Base-by-base conservation (phyloP, 2,113 vertebrate species). In the Ancistrus triradiatus region DNA sequence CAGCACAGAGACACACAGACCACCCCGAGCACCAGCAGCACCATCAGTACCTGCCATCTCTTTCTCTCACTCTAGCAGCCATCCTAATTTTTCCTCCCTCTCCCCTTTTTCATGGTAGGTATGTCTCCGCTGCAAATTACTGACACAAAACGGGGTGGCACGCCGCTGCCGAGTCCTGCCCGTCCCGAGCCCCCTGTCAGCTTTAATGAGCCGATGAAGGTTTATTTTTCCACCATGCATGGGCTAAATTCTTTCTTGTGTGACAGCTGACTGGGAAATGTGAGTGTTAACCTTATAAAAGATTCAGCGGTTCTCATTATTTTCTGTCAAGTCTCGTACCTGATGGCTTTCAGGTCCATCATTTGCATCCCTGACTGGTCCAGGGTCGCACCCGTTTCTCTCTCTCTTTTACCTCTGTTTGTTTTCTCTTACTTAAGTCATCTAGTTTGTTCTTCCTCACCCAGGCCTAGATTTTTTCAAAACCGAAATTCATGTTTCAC, bases 261-360 rank as follows among this genome's bases (percentile, higher is more conserved):
- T 98, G 95, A 98, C 95, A 98, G 96, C 94, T 96, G 95, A 89
- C 94, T 95, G 87, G 79, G 89, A 91, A 89, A 91, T 90, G 87
- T 88, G 88, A 92, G 91, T 92, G 93, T 95, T 98, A 95, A 98
- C 95, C 96, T 98, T 97, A 98, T 98, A 95, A 98, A 98, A 98
- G 93, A 98, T 98, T 97, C 97, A 97, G 93, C 90, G 90, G 87
- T 94, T 94, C 96, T 98, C 96, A 96, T 98, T 98, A 98, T 97
- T 95, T 95, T 89, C 93, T 97, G 96, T 96, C 95, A 95, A 91
- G 91, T 90, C 87, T 91, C 88, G 87, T 92, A 86, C 91, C 91
- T 84, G 93, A 92, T 86, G 85, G 90, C 87, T 91, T 89, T 78
- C 74, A 81, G 87, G 76, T 89, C 84, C 82, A 88, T 89, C 87